A percentile compares a stretch with the other conserved stretches of the same genome.
Conservation (phyloP, 2,797 vertebrate species). For the Podarcis lilfordi region DNA sequence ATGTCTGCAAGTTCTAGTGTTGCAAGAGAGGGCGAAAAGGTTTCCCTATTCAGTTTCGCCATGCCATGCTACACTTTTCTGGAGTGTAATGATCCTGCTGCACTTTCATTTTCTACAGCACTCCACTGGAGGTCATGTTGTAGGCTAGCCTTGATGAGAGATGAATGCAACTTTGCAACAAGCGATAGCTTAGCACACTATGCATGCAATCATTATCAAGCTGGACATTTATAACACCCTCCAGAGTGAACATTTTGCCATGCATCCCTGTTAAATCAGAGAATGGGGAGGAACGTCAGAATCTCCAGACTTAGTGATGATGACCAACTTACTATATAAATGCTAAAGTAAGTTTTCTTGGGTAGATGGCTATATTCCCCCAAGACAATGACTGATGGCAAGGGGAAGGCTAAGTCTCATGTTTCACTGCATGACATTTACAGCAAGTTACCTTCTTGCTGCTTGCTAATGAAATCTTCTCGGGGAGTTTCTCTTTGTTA, state of each 20-base stretch:
- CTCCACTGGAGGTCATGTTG: not conserved
- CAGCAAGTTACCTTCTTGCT: not conserved
- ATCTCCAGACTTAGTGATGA: not conserved
- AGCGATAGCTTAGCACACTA: not conserved
- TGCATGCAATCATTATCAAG: not conserved
- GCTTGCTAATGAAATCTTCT: not conserved
- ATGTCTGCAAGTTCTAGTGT: no score
- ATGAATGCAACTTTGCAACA: not conserved
- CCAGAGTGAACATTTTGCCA: not conserved
- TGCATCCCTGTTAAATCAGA: not conserved
- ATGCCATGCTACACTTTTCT: not conserved
- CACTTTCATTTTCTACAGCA: not conserved
- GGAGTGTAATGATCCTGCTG: not conserved
- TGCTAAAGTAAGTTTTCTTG: not conserved
- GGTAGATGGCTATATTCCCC: not conserved
- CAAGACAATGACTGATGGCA: not conserved
- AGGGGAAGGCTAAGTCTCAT: not conserved
- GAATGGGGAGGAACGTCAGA: no score
- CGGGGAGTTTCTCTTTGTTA: not conserved
- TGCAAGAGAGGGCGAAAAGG: no score
- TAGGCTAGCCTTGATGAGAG: not conserved
- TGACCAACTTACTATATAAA: not conserved
- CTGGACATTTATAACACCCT: not conserved
- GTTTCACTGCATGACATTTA: not conserved
- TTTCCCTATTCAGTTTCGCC: not conserved